Evolutionary conservation across 1,140 invertebrate species (phyloP).

Genomic region (Alviniconcha marisindica): DNA sequence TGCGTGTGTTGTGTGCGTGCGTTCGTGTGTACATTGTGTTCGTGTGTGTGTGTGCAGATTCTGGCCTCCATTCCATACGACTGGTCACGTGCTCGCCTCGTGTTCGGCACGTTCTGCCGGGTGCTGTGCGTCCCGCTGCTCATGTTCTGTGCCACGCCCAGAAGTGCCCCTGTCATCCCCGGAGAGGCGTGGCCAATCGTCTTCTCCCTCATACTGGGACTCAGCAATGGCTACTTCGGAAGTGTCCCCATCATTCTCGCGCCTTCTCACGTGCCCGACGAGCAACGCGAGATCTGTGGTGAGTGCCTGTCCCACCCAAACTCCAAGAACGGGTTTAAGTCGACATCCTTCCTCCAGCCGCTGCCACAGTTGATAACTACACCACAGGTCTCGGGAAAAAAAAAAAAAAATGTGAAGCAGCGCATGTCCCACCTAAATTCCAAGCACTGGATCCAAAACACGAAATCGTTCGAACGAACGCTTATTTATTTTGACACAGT

Average conservation of each 20-base stretch:
- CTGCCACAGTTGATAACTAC: no score
- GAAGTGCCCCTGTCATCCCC: slow-evolving; percentile 83
- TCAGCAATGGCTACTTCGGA: slow-evolving; percentile 91
- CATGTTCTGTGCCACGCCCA: slow-evolving; percentile 86
- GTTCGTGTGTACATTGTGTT: neutral
- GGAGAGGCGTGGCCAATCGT: slow-evolving; percentile 83
- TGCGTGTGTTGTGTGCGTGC: neutral
- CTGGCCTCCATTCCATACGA: slow-evolving; percentile 87
- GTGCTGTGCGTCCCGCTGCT: slow-evolving; percentile 88
- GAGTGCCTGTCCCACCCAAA: slow-evolving; percentile 42
- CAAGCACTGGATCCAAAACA: no score
- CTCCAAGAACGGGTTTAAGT: no score
- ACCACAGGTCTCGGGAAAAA: no score
- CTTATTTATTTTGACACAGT: no score
- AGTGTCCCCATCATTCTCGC: slow-evolving; percentile 94
- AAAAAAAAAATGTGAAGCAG: no score
- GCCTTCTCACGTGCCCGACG: slow-evolving; percentile 86
- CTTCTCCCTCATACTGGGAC: slow-evolving; percentile 84
- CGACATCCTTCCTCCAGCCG: no score
- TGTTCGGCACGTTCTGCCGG: slow-evolving; percentile 83
- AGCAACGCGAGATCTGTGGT: slow-evolving; percentile 87
- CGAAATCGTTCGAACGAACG: no score
- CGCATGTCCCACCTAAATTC: no score
- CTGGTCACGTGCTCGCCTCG: slow-evolving; percentile 86
- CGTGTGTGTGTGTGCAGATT: slow-evolving; percentile 78